Evolutionary conservation across 23 tunicate genomes (phyloP), one percentile per base, ranked within the genome.

Genomic region (Styela plicata): DNA sequence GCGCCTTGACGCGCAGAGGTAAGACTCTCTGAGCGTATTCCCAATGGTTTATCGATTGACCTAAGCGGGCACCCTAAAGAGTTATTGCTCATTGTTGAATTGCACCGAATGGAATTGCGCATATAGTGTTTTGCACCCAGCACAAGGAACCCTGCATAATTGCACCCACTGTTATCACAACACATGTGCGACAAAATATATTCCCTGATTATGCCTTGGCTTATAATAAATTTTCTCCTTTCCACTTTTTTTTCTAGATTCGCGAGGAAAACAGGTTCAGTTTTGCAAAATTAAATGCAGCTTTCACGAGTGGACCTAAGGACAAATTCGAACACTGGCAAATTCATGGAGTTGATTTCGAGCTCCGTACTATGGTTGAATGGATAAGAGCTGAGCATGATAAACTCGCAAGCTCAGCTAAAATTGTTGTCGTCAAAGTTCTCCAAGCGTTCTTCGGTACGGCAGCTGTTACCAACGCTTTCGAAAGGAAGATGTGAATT

Each of bases 401-500:
- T 53, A 63, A 89, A 24, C 80, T 89, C 83, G 94, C 94, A 63
- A 89, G 94, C 76, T 89, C 94, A 22, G 94, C 84, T 1, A 89
- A 89, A 69, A 89, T 89, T 23, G 94, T 74, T 24, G 88, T 84
- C 22, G 88, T 84, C 35, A 84, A 84, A 80, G 94, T 89, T 24
- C 53, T 89, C 69, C 74, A 89, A 64, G 86, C 94, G 36, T 89
- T 78, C 82, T 89, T 84, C 64, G 94, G 88, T 24, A 74, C 70
- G 21, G 85, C 94, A 18, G 35, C 68, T 23, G 94, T 89, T 24
- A 79, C 82, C 2, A 80, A 84, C 28, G 88, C 82, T 20, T 89
- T 89, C 36, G 85, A 79, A 52, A 80, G 66, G 64, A 76, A 76
- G 65, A 76, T 76, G 81, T 76, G n/a, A n/a, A n/a, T n/a, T n/a